Percentiles rank a stretch among this genome's conserved stretches.
phyloP scores from a whole-genome alignment of 2,888 invertebrate genomes.

The Andrena dorsata region DNA sequence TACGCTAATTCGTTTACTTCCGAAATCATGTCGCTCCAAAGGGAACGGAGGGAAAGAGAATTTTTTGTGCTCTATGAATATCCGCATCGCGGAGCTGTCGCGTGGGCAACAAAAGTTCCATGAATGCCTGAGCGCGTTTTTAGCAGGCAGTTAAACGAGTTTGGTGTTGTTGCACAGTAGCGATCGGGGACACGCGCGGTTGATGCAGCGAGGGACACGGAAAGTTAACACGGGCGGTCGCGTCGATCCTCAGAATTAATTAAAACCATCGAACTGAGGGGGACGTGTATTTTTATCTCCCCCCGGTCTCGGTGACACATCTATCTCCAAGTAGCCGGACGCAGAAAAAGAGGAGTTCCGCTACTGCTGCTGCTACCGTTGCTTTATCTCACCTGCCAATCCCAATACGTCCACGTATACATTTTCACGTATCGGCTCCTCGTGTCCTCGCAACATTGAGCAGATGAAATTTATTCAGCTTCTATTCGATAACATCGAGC shows the following conservation, averaged over 20 bases:
- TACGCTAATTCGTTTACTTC: neutral
- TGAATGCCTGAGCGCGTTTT: slow-evolving; percentile 1
- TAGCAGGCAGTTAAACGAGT: slow-evolving; percentile 52
- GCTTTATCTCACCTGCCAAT: slow-evolving; percentile 61
- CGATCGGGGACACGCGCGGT: slow-evolving; percentile 65
- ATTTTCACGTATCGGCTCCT: slow-evolving; percentile 33
- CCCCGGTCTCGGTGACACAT: slow-evolving; percentile 71
- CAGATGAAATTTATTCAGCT: neutral
- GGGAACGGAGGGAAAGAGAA: too few species aligned
- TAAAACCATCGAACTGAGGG: slow-evolving; percentile 72
- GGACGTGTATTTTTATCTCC: slow-evolving; percentile 82
- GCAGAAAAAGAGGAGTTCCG: slow-evolving; percentile 45
- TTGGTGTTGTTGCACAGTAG: slow-evolving; percentile 73
- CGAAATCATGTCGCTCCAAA: too few species aligned
- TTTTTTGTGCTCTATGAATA: neutral
- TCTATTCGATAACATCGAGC: too few species aligned
- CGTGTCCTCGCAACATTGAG: slow-evolving; percentile 1
- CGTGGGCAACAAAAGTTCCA: neutral
- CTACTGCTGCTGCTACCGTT: slow-evolving; percentile 56
- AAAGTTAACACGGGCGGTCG: slow-evolving; percentile 71
- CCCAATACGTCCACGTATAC: slow-evolving; percentile 57
- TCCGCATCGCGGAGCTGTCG: neutral
- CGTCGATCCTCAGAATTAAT: slow-evolving; percentile 72
- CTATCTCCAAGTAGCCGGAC: slow-evolving; percentile 70
- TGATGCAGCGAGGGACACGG: slow-evolving; percentile 61